phyloP scores from a whole-genome alignment of 1,140 invertebrate genomes.

The Nebria ingens region DNA sequence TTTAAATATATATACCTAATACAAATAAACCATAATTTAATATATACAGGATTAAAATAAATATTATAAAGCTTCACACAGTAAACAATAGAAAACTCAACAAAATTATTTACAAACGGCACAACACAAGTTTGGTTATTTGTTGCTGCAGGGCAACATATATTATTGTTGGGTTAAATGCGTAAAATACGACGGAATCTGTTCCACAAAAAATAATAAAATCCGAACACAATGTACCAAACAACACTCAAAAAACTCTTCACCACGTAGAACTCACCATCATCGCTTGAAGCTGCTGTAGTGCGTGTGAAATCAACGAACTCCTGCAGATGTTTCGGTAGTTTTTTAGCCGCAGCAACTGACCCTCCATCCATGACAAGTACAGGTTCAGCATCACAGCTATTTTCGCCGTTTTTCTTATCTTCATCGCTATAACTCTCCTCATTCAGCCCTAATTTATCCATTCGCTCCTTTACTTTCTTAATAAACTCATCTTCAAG shows the following conservation, averaged over 20 bases:
- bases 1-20: too few species aligned
- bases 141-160: background rate
- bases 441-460: constrained; percentile 46
- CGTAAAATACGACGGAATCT: background rate
- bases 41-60: too few species aligned
- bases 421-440: constrained; percentile 42
- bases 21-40: too few species aligned
- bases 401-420: constrained; percentile 20
- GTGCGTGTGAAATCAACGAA: constrained; percentile 50
- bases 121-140: constrained; percentile 2
- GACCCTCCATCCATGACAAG: constrained; percentile 49
- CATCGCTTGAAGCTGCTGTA: constrained; percentile 37
- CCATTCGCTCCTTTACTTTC: constrained; percentile 45
- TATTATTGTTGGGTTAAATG: background rate
- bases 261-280: constrained; percentile 35
- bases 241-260: background rate
- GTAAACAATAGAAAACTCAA: background rate
- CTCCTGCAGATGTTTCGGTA: constrained; percentile 65
- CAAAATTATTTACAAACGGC: constrained; percentile 5
- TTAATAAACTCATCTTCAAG: constrained; percentile 64
- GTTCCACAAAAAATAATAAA: constrained; percentile 1
- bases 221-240: background rate
- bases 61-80: too few species aligned
- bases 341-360: constrained; percentile 45
- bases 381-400: constrained; percentile 31